Evolutionary conservation across 2,113 vertebrate genomes (phyloP), one percentile per base, ranked within the genome.

Genomic region (Paedocypris sp.): DNA sequence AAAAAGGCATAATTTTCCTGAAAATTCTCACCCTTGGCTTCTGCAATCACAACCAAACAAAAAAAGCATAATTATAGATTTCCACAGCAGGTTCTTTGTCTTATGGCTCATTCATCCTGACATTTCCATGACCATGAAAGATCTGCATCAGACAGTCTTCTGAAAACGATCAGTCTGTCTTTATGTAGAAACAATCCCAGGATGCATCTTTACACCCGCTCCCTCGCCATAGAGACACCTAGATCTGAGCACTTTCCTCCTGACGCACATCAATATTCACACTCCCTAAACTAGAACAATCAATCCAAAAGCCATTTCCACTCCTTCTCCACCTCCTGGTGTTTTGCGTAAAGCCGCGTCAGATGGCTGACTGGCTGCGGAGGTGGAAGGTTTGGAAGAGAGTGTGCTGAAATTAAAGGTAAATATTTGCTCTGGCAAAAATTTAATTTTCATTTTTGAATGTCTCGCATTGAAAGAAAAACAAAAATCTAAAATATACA

Each of bases 281-380:
- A 16, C 58, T 61, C 7, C 12, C 42, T 43, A 46, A 41, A 54
- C 7, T 23, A 45, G 4, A 60, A 38, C 22, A 61, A 47, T 47
- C 18, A 23, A 31, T 41, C 41, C 22, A 53, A 25, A 54, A 33
- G 28, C 9, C 36, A 38, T 45, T 46, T 46, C 5, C 12, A 15
- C 26, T 28, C 18, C 31, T 41, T 32, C 43, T 28, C 13, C 36
- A 26, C 18, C 20, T 41, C 11, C 31, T 23, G 13, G 2, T 54
- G 47, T 41, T 45, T 26, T 46, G 39, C 39, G 15, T 2, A 47
- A 31, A 46, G 42, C 49, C 10, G 6, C 38, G 28, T 38, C 47
- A 52, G 9, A 16, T 48, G 58, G 19, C 33, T 52, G 32, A 12
- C 32, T 54, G 41, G 38, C 28, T 35, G 19, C 18, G 29, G 9